These are phyloP conservation scores for Hecatera dysodea DNA, from an alignment of 2,888 invertebrate genomes.

Conservation along the genomic window DNA sequence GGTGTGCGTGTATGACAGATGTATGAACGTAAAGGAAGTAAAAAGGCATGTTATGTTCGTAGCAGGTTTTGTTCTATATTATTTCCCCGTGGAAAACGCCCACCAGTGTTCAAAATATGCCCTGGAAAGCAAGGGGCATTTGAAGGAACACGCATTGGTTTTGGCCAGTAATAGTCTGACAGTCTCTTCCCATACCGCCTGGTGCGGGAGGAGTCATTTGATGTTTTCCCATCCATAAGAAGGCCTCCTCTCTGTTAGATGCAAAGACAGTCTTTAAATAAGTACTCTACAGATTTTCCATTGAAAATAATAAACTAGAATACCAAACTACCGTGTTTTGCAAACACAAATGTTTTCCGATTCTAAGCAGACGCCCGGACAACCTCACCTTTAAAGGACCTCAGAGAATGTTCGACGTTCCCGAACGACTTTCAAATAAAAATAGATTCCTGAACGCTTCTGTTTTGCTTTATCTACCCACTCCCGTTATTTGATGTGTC, in stretches of 20 bases:
- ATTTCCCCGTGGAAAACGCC: too few relatives aligned
- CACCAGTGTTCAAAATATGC: neutral
- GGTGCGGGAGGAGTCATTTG: neutral
- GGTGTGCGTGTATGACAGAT: neutral
- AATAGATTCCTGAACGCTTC: conserved; percentile 33
- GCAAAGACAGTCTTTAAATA: neutral
- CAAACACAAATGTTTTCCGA: conserved; percentile 2
- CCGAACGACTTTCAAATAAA: conserved; percentile 30
- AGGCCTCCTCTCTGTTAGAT: neutral
- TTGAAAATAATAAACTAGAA: neutral
- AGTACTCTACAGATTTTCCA: neutral
- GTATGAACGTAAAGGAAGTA: too few relatives aligned
- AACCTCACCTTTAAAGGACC: conserved; percentile 28
- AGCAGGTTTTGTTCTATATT: too few relatives aligned
- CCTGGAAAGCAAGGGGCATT: neutral
- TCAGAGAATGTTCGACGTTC: neutral
- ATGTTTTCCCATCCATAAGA: neutral
- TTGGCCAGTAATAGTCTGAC: too few relatives aligned
- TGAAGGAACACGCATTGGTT: too few relatives aligned
- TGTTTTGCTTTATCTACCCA: conserved; percentile 43
- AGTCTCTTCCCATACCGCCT: too few relatives aligned
- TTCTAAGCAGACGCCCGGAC: conserved; percentile 20
- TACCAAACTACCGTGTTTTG: neutral
- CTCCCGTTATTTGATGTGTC: conserved; percentile 4
- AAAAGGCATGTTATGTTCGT: too few relatives aligned